phyloP scores from a whole-genome alignment of 2,797 vertebrate genomes.

The Myotis pilosus region DNA sequence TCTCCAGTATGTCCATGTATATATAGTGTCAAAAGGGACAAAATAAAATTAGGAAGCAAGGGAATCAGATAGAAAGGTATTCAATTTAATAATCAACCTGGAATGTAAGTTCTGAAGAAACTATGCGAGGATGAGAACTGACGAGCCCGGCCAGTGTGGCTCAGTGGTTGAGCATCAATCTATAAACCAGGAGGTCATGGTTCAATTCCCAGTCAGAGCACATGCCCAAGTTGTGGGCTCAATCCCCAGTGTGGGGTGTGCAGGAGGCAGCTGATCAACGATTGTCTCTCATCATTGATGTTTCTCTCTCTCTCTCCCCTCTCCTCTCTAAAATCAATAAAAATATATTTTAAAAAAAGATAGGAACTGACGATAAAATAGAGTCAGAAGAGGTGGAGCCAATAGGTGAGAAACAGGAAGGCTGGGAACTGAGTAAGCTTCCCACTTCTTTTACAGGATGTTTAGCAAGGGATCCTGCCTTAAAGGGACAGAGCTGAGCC shows the following conservation, averaged over 20 bases:
- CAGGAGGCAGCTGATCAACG: no score
- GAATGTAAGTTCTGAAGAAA: not conserved
- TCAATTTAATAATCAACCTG: not conserved
- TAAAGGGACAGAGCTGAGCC: not conserved
- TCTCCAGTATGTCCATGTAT: not conserved
- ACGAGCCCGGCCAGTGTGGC: no score
- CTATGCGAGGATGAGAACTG: not conserved
- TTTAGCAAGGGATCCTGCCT: not conserved
- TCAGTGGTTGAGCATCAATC: no score
- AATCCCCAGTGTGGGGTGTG: no score
- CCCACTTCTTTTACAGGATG: not conserved
- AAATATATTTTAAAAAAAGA: no score
- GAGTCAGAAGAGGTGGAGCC: not conserved
- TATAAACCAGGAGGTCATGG: no score
- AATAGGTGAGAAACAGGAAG: not conserved
- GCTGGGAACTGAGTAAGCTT: not conserved
- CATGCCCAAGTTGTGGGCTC: no score
- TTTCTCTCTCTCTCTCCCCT: no score
- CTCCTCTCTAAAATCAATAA: no score
- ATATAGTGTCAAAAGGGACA: not conserved
- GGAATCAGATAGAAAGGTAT: not conserved
- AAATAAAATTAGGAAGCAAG: conserved; percentile 2
- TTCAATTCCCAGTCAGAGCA: no score
- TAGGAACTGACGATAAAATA: not conserved
- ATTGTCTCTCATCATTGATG: no score